Base-by-base conservation (phyloP, 2,888 invertebrate genomes). In the Himalopsyche kuldschensis region DNA sequence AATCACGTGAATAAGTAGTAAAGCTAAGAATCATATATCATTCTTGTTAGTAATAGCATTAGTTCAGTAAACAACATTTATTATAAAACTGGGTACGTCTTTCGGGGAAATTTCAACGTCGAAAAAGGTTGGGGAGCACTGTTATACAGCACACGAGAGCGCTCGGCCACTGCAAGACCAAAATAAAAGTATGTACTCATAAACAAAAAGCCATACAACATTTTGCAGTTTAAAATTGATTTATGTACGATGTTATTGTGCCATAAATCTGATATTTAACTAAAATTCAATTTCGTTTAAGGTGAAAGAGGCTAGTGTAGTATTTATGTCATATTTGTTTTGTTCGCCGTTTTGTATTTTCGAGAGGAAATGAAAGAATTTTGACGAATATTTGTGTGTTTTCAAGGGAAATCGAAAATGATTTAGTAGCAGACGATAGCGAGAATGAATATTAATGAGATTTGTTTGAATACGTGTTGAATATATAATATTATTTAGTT, bases 261-360 rank as follows among this genome's bases (percentile, higher is more conserved):
- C 47, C 84, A 80, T 84, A 84, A 82, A 84, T 84, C 78, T 46
- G 27, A 31, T 48, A 84, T 82, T 82, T 84, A 84, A 84, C 82
- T 84, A 82, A 84, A 84, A 84, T 84, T 84, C 84, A 84, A 84
- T 84, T 81, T 84, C 84, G 48, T 55, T 69, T 27, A 69, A 69
- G 69, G 69, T 69, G 69, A 30, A 69, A 69, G 24, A 27, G 69
- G 11, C 1, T 69, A 69, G 24, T 63, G 30, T 27, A n/a, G n/a
- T n/a, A n/a, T n/a, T n/a, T n/a, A 69, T 69, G 69, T 69, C 15
- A 27, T 55, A 55, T 55, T 69, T 69, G 69, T 69, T 69, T 69
- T 27, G 69, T 69, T 20, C n/a, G n/a, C 27, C 27, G 69, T 69
- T 69, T 69, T 27, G 69, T 69, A 69, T 69, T 69, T 69, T 69